These are phyloP conservation scores for Solen grandis DNA, from an alignment of 1,140 invertebrate genomes.

Conservation along the genomic window DNA sequence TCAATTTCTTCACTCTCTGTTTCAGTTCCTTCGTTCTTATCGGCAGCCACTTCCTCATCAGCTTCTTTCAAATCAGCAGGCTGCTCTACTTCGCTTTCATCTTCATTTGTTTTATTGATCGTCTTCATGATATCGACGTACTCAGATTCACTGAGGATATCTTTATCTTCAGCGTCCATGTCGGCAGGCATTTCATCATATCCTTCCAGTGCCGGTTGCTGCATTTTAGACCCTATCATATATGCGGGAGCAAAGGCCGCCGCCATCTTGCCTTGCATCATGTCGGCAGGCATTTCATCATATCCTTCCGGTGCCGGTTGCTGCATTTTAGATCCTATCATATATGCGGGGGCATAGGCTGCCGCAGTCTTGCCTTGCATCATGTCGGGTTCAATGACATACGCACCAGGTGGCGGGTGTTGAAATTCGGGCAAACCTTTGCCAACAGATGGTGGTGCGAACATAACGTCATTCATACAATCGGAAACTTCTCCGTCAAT, in stretches of 20 bases:
- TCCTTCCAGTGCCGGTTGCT: no score
- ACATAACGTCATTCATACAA: not conserved
- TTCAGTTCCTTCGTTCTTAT: not conserved
- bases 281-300: no score
- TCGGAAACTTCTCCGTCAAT: not conserved
- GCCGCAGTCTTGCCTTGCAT: not conserved
- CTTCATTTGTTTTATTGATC: not conserved
- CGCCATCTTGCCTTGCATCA: not conserved
- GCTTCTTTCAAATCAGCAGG: not conserved
- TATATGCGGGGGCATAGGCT: not conserved
- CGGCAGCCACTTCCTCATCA: not conserved
- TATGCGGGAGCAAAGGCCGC: not conserved
- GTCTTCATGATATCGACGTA: not conserved
- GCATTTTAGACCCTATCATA: no score
- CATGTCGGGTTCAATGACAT: constrained; percentile 5
- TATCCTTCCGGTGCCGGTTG: no score
- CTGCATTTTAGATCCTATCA: no score
- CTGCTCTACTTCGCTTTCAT: no score
- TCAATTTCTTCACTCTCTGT: not conserved
- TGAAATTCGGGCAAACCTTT: constrained; percentile 11
- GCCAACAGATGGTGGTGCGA: not conserved
- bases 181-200: no score
- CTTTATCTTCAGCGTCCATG: constrained; percentile 15
- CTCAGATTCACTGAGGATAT: constrained; percentile 10
- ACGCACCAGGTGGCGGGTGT: constrained; percentile 34